phyloP scores from a whole-genome alignment of 2,888 invertebrate genomes.

The Volucella inanis region DNA sequence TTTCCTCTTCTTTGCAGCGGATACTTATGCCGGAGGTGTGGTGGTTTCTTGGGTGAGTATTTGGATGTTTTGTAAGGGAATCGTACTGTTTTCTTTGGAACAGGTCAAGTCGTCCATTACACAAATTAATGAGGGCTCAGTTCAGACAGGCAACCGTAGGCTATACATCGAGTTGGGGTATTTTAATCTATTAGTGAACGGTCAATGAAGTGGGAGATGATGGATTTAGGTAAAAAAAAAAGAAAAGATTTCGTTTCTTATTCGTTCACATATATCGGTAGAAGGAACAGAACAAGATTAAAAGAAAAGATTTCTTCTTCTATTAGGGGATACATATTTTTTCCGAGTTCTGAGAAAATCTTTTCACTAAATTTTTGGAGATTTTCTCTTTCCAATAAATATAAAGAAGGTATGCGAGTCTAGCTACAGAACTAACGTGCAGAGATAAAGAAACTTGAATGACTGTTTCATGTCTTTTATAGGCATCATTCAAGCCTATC shows the following conservation, averaged over 20 bases:
- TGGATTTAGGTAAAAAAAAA: slow-evolving; percentile 49
- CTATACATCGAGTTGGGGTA: slow-evolving; percentile 17
- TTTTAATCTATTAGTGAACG: slow-evolving; percentile 67
- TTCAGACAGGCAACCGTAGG: slow-evolving; percentile 43
- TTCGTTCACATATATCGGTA: not conserved
- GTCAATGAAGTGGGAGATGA: slow-evolving; percentile 46
- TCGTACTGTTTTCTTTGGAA: not conserved
- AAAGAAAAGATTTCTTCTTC: too few relatives aligned
- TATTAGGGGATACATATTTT: too few relatives aligned
- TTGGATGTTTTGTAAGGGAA: slow-evolving; percentile 31
- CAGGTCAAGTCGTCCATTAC: slow-evolving; percentile 66
- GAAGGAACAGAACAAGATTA: too few relatives aligned
- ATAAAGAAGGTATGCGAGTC: too few relatives aligned
- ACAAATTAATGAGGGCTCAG: slow-evolving; percentile 68
- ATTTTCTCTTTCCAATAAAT: too few relatives aligned
- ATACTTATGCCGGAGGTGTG: slow-evolving; percentile 42
- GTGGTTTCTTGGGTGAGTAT: slow-evolving; percentile 46
- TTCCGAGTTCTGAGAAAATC: too few relatives aligned
- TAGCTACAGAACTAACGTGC: too few relatives aligned
- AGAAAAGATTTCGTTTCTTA: not conserved
- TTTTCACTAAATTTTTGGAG: too few relatives aligned
- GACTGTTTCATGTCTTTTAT: too few relatives aligned
- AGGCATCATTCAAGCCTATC: too few relatives aligned
- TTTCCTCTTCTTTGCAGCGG: slow-evolving; percentile 15
- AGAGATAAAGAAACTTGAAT: too few relatives aligned